These are phyloP conservation scores for Pectinophora gossypiella DNA, from an alignment of 1,140 invertebrate genomes.

Conservation along the genomic window DNA sequence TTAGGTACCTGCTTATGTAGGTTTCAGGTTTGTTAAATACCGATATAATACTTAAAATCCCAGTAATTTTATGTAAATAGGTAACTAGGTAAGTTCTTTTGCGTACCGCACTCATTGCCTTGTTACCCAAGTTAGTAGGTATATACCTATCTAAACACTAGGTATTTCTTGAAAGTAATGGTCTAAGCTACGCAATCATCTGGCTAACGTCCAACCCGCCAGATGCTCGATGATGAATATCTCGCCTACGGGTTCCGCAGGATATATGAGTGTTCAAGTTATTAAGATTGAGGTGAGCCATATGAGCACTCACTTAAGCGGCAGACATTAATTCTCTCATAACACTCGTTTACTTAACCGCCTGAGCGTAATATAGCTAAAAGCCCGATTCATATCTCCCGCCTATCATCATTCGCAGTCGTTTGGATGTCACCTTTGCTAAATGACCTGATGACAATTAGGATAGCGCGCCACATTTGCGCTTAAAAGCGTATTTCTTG, in stretches of 20 bases:
- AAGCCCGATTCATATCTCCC: slow-evolving; percentile 38
- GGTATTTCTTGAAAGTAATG: too few species aligned
- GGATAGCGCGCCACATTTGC: slow-evolving; percentile 3
- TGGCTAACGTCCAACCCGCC: not conserved
- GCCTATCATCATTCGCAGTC: slow-evolving; percentile 10
- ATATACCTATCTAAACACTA: too few species aligned
- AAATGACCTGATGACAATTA: slow-evolving; percentile 28
- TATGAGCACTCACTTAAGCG: slow-evolving; percentile 33
- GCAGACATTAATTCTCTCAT: slow-evolving; percentile 47
- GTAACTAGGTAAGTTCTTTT: too few species aligned
- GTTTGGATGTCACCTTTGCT: slow-evolving; percentile 25
- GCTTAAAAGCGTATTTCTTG: too few species aligned
- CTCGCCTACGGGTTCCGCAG: not conserved
- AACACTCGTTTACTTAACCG: slow-evolving; percentile 38
- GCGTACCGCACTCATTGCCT: too few species aligned
- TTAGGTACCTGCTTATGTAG: too few species aligned
- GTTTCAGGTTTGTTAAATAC: too few species aligned
- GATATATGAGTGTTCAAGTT: not conserved
- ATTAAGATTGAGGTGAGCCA: slow-evolving; percentile 26
- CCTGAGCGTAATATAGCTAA: slow-evolving; percentile 43
- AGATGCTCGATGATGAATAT: not conserved
- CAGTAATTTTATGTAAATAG: too few species aligned
- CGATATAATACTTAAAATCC: too few species aligned
- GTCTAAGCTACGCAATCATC: too few species aligned
- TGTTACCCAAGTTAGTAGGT: too few species aligned